Percentiles rank a stretch among this genome's conserved stretches.
These are phyloP conservation scores for Bombylius discolor DNA, from an alignment of 2,888 invertebrate genomes.

Conservation along the genomic window DNA sequence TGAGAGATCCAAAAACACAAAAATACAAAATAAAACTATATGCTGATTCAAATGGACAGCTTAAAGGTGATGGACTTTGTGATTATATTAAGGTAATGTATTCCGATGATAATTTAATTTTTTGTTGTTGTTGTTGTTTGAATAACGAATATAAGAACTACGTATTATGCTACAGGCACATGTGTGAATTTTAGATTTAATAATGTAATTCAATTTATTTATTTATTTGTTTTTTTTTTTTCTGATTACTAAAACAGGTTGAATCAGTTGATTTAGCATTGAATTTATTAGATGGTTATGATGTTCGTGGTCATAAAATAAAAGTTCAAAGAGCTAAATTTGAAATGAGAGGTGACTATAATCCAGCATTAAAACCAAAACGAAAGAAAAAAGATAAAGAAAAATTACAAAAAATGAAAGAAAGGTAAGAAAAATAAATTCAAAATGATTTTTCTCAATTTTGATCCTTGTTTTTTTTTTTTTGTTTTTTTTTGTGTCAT, in stretches of 20 bases:
- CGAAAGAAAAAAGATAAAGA: slow-evolving; percentile 82
- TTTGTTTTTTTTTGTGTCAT: not conserved
- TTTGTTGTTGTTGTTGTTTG: too few relatives aligned
- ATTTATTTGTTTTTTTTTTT: not conserved
- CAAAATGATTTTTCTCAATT: not conserved
- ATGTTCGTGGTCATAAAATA: slow-evolving; percentile 64
- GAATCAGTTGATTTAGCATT: slow-evolving; percentile 92
- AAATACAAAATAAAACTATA: slow-evolving; percentile 89
- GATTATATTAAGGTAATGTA: slow-evolving; percentile 74
- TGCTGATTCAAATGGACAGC: slow-evolving; percentile 59
- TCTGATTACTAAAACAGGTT: slow-evolving; percentile 35
- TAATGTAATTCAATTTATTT: not conserved
- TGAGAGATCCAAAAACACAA: slow-evolving; percentile 66
- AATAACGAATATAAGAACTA: too few relatives aligned
- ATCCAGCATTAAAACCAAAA: slow-evolving; percentile 85
- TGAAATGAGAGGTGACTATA: slow-evolving; percentile 84
- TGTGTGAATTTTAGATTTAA: too few relatives aligned
- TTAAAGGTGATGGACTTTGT: slow-evolving; percentile 94
- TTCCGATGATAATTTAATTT: too few relatives aligned
- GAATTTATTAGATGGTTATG: slow-evolving; percentile 78
- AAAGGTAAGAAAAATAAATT: slow-evolving; percentile 48
- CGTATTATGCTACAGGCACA: too few relatives aligned
- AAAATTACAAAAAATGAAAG: slow-evolving; percentile 81
- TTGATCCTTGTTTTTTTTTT: not conserved
- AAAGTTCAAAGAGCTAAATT: slow-evolving; percentile 88